Evolutionary conservation across 2,113 vertebrate species (phyloP).

Genomic region (Callopanchax toddi): DNA sequence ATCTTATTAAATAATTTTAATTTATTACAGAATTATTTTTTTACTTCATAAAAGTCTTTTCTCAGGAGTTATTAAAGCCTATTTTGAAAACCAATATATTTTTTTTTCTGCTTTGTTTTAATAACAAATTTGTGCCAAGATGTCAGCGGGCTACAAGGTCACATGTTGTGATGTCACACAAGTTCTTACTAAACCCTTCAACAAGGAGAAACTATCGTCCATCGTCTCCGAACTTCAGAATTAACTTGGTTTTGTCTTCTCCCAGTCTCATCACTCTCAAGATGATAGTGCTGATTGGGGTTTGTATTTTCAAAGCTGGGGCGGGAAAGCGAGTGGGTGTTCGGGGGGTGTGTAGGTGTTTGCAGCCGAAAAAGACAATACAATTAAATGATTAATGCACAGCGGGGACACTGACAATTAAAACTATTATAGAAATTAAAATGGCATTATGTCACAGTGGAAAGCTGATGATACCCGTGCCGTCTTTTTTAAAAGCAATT

Average conservation of each 20-base stretch:
- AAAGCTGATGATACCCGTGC: conserved; percentile 98
- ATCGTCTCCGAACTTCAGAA: conserved; percentile 61
- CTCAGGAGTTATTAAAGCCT: no score
- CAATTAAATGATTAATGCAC: conserved; percentile 99
- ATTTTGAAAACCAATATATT: no score
- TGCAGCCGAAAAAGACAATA: conserved; percentile 92
- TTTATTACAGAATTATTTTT: no score
- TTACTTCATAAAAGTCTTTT: no score
- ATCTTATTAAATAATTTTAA: no score
- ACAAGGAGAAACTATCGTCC: conserved; percentile 12
- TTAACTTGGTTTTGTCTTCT: conserved; percentile 52
- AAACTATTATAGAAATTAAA: conserved; percentile 93
- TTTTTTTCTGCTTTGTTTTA: background rate
- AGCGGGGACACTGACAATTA: conserved; percentile 82
- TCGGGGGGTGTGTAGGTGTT: conserved; percentile 72
- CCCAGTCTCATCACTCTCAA: conserved; percentile 83
- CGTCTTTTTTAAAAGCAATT: conserved; percentile 97
- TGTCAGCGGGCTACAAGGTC: conserved; percentile 13
- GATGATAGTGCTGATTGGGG: conserved; percentile 91
- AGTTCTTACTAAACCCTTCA: background rate
- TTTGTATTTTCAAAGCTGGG: conserved; percentile 86
- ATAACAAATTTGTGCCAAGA: background rate
- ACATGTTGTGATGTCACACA: background rate
- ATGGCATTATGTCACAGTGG: conserved; percentile 99
- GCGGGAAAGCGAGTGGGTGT: conserved; percentile 79